Conservation (phyloP, 64 coral and sea anemone genomes). For the Porites lutea region DNA sequence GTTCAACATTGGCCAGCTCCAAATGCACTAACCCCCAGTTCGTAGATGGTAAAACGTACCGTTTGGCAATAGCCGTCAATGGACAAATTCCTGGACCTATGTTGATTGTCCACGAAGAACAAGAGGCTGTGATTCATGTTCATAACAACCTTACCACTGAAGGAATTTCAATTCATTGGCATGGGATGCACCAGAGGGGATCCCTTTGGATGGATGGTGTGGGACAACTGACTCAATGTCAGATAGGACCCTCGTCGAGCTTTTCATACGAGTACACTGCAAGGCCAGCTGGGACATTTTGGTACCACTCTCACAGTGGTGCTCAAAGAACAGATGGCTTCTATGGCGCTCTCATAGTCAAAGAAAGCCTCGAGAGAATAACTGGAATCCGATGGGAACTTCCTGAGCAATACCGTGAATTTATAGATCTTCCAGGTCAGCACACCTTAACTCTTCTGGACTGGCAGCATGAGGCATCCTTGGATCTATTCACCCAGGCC, state of each 20-base stretch:
- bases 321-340: too few species aligned
- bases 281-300: slow-evolving; percentile 46
- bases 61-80: slow-evolving; percentile 73
- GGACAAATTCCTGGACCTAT: slow-evolving; percentile 76
- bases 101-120: slow-evolving; percentile 56
- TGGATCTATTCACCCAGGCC: slow-evolving; percentile 42
- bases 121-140: slow-evolving; percentile 32
- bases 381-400: neutral
- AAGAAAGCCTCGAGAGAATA: slow-evolving; percentile 1
- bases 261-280: slow-evolving; percentile 47
- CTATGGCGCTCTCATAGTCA: slow-evolving; percentile 60
- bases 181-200: too few species aligned
- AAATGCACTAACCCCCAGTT: slow-evolving; percentile 59
- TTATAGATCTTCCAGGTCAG: slow-evolving; percentile 28
- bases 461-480: slow-evolving; percentile 61
- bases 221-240: too few species aligned
- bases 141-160: slow-evolving; percentile 56
- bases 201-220: slow-evolving; percentile 81
- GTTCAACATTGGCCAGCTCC: neutral
- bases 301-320: slow-evolving; percentile 70
- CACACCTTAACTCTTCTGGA: slow-evolving; percentile 59
- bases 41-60: too few species aligned
- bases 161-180: too few species aligned
- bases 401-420: neutral
- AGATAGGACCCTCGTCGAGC: slow-evolving; percentile 55